These are phyloP conservation scores for Zosterops hypoxanthus DNA, from an alignment of 2,113 vertebrate genomes.

Conservation along the genomic window DNA sequence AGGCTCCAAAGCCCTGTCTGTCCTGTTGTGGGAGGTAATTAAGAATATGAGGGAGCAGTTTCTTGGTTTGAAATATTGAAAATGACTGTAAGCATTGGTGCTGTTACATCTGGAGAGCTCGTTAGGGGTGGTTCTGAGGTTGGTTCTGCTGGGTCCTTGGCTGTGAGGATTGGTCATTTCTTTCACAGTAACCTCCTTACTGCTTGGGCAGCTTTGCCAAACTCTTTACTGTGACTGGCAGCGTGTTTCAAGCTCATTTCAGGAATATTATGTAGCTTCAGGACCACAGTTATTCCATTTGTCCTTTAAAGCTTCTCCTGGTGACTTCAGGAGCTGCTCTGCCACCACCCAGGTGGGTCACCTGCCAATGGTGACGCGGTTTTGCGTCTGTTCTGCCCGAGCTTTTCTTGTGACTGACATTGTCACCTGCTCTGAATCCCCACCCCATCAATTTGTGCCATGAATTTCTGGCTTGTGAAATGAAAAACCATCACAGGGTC, in stretches of 20 bases:
- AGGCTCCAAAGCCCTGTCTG: neutral
- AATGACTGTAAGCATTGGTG: neutral
- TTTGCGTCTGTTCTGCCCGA: neutral
- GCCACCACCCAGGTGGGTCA: neutral
- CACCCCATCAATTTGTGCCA: neutral
- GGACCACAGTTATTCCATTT: neutral
- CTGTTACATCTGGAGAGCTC: neutral
- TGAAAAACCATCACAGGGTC: neutral
- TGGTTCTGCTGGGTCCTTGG: neutral
- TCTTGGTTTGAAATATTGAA: neutral
- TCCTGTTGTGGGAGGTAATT: neutral
- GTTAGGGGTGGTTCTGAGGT: neutral
- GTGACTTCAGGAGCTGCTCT: neutral
- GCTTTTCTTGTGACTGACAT: neutral
- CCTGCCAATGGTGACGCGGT: accelerated
- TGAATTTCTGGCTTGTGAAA: neutral
- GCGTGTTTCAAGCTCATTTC: neutral
- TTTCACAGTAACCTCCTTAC: neutral
- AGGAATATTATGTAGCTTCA: neutral
- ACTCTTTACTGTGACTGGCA: neutral
- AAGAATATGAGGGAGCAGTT: neutral
- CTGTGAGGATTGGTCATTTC: neutral
- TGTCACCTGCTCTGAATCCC: neutral
- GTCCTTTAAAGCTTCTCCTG: neutral
- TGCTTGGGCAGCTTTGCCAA: neutral